Evolutionary conservation across 2,888 invertebrate species (phyloP).

Genomic region (Tiphia femorata): DNA sequence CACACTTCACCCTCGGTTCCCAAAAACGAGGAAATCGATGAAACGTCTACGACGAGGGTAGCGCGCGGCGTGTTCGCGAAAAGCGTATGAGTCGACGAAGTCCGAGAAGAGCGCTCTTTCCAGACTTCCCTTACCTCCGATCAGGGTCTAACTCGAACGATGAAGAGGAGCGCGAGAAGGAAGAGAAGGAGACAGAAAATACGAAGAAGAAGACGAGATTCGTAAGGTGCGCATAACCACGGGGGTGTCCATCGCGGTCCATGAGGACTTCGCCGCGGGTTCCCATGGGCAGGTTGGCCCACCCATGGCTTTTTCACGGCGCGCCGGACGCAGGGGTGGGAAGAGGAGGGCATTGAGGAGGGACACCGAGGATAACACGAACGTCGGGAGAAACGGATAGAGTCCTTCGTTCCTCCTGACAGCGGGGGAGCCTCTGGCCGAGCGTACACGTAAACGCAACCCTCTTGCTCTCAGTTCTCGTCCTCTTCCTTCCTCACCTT

Average conservation of each 20-base stretch:
- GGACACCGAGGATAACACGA: not conserved
- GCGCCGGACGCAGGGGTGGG: slow-evolving; percentile 20
- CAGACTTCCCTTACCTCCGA: too few species aligned
- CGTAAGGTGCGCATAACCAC: slow-evolving; percentile 39
- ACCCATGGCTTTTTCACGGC: slow-evolving; percentile 62
- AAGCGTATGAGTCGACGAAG: too few species aligned
- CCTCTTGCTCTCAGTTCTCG: not conserved
- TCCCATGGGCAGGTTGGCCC: slow-evolving; percentile 65
- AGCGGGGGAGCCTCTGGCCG: slow-evolving; percentile 58
- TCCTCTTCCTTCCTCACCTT: not conserved
- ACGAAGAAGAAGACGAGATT: slow-evolving; percentile 31
- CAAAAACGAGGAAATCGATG: too few species aligned
- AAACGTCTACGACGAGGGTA: too few species aligned
- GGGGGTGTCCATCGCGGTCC: slow-evolving; percentile 32
- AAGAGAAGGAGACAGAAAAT: slow-evolving; percentile 4
- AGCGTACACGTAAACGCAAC: too few species aligned
- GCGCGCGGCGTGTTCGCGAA: too few species aligned
- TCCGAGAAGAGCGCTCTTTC: too few species aligned
- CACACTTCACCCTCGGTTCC: too few species aligned
- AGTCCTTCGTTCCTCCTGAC: slow-evolving; percentile 63
- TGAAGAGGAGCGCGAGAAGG: slow-evolving; percentile 4
- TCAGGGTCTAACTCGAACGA: too few species aligned
- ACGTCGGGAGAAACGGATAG: slow-evolving; percentile 55
- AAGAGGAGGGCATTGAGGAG: slow-evolving; percentile 17
- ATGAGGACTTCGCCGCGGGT: slow-evolving; percentile 44